Conservation (phyloP, 2,797 vertebrate genomes). For the Parotocinclus haroldoi region DNA sequence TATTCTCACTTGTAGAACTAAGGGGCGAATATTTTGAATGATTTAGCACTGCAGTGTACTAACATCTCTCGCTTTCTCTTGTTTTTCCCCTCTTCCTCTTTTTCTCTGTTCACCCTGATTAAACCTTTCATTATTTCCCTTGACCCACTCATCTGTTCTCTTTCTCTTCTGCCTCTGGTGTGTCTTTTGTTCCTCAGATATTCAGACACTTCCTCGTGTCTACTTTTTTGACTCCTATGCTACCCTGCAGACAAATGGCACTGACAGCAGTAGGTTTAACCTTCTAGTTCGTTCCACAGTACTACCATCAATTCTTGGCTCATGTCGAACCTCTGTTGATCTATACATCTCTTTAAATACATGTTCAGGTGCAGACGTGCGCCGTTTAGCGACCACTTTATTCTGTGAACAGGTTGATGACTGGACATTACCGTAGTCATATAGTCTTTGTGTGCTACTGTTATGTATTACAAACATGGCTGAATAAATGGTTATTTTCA, state of each 20-base stretch:
- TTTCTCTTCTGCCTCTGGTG: constrained; percentile 17
- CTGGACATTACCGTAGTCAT: too few relatives aligned
- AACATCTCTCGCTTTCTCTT: constrained; percentile 30
- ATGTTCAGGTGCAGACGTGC: too few relatives aligned
- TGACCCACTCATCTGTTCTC: constrained; percentile 15
- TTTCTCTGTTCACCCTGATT: not conserved
- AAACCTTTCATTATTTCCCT: too few relatives aligned
- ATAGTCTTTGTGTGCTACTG: too few relatives aligned
- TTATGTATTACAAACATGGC: too few relatives aligned
- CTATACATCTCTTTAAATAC: too few relatives aligned
- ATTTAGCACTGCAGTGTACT: constrained; percentile 11
- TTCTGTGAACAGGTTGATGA: too few relatives aligned
- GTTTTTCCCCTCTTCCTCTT: constrained; percentile 29
- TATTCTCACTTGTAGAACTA: not conserved
- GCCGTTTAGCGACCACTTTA: too few relatives aligned
- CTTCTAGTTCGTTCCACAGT: constrained; percentile 4
- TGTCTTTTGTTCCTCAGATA: constrained; percentile 70
- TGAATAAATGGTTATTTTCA: too few relatives aligned
- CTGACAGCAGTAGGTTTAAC: constrained; percentile 81
- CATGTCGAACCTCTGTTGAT: too few relatives aligned
- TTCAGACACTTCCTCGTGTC: constrained; percentile 84
- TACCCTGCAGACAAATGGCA: constrained; percentile 78
- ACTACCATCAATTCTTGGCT: too few relatives aligned
- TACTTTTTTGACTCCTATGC: constrained; percentile 89
- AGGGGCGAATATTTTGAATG: not conserved